A percentile compares a stretch with the other conserved stretches of the same genome.
Evolutionary conservation across 1,140 invertebrate species (phyloP).

Genomic region (Drosophila kanapiae): DNA sequence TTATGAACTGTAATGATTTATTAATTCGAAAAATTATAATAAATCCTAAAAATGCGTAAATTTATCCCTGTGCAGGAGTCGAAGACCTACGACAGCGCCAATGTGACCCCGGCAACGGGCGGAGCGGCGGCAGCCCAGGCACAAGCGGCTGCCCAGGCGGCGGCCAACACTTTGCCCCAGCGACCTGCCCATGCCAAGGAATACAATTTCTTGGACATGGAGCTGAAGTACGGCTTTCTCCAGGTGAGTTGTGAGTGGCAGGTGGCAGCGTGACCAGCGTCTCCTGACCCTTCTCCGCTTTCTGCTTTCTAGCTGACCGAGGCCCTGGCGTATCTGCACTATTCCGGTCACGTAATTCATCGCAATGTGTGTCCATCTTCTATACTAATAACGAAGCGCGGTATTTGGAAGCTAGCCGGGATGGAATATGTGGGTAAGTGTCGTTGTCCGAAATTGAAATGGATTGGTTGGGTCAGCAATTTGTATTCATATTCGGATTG

Average conservation of each 20-base stretch:
- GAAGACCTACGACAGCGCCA: slow-evolving; percentile 80
- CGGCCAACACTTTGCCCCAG: slow-evolving; percentile 58
- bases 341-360: slow-evolving; percentile 93
- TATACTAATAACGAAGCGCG: slow-evolving; percentile 96
- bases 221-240: slow-evolving; percentile 96
- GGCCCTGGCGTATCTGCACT: slow-evolving; percentile 96
- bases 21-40: neutral
- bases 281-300: neutral
- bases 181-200: slow-evolving; percentile 89
- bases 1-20: neutral
- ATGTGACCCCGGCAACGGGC: slow-evolving; percentile 39
- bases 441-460: slow-evolving; percentile 59
- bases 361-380: slow-evolving; percentile 97
- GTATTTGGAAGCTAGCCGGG: slow-evolving; percentile 98
- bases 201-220: slow-evolving; percentile 95
- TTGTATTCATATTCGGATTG: slow-evolving; percentile 66
- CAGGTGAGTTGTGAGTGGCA: slow-evolving; percentile 89
- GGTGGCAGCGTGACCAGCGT: slow-evolving; percentile 15
- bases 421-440: slow-evolving; percentile 96
- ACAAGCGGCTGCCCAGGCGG: slow-evolving; percentile 67
- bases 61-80: slow-evolving; percentile 65
- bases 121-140: slow-evolving; percentile 55
- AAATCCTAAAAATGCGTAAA: too few relatives aligned
- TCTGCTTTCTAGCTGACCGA: slow-evolving; percentile 93
- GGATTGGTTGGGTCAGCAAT: slow-evolving; percentile 50